These are phyloP conservation scores for Phymorhynchus buccinoides DNA, from an alignment of 1,140 invertebrate genomes.

Conservation along the genomic window DNA sequence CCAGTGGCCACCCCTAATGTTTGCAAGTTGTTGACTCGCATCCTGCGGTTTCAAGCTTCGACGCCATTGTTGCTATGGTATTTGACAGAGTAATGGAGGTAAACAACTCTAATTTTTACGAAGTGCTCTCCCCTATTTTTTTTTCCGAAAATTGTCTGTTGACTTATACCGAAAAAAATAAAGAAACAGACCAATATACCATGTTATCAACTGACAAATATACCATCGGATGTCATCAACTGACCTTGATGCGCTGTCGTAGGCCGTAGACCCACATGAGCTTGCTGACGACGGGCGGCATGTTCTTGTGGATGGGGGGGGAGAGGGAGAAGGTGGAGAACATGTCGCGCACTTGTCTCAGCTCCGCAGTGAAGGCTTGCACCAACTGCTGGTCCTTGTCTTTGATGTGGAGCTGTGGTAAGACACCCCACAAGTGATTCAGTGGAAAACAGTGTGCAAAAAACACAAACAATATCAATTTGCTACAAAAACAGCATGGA, in stretches of 20 bases:
- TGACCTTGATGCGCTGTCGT: slow-evolving; percentile 67
- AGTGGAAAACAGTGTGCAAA: neutral
- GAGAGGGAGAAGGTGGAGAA: slow-evolving; percentile 56
- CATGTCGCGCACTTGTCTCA: slow-evolving; percentile 64
- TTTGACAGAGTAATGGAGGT: too few relatives aligned
- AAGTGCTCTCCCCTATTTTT: too few relatives aligned
- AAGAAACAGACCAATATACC: too few relatives aligned
- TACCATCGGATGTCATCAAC: too few relatives aligned
- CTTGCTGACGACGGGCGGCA: slow-evolving; percentile 70
- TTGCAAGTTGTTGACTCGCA: too few relatives aligned
- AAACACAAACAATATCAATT: neutral
- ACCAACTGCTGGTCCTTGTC: slow-evolving; percentile 68
- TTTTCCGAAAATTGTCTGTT: too few relatives aligned
- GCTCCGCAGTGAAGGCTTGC: slow-evolving; percentile 63
- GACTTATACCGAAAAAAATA: too few relatives aligned
- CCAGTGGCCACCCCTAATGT: too few relatives aligned
- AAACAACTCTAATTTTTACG: too few relatives aligned
- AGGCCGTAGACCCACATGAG: slow-evolving; percentile 70
- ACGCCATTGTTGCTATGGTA: too few relatives aligned
- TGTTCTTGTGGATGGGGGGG: slow-evolving; percentile 67
- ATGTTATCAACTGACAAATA: too few relatives aligned
- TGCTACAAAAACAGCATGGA: neutral
- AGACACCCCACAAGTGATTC: slow-evolving; percentile 48
- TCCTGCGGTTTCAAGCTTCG: too few relatives aligned
- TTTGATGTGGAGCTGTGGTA: slow-evolving; percentile 67